Percentiles rank a stretch among this genome's conserved stretches.
These are phyloP conservation scores for Chascanopsetta lugubris DNA, from an alignment of 2,113 vertebrate genomes.

Conservation along the genomic window DNA sequence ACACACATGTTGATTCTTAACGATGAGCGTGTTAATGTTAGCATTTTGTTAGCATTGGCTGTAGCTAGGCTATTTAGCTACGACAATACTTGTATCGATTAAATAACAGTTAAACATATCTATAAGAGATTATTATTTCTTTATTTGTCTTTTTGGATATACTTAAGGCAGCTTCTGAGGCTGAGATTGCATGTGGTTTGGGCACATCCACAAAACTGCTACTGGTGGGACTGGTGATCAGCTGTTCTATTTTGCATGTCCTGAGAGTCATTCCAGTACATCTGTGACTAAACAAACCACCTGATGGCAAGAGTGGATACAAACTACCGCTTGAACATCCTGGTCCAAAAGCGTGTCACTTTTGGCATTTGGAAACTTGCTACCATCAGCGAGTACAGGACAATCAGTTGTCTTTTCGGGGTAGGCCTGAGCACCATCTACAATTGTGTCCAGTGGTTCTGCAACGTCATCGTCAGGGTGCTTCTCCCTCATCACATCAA, in stretches of 20 bases:
- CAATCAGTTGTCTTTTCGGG: not conserved
- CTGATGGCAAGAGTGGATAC: not conserved
- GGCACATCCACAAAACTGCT: not conserved
- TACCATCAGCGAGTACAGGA: not conserved
- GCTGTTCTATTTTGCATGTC: not conserved
- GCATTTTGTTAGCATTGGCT: too few relatives aligned
- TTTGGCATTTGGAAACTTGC: constrained; percentile 1
- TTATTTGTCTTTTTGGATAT: not conserved
- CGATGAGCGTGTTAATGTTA: too few relatives aligned
- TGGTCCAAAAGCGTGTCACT: not conserved
- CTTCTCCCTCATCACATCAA: not conserved
- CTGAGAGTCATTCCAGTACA: not conserved
- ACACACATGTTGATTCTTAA: too few relatives aligned
- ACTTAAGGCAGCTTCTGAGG: not conserved
- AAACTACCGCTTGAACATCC: not conserved
- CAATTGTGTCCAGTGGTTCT: constrained; percentile 8
- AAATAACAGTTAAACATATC: too few relatives aligned
- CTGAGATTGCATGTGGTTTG: not conserved
- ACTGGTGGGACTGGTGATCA: not conserved
- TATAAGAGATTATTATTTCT: too few relatives aligned
- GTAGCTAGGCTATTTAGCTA: too few relatives aligned
- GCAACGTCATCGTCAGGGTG: not conserved
- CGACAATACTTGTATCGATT: too few relatives aligned
- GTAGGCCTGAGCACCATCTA: not conserved
- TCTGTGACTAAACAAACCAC: not conserved